Conservation (phyloP, 1,140 invertebrate genomes). For the Lasaia peninsularis region DNA sequence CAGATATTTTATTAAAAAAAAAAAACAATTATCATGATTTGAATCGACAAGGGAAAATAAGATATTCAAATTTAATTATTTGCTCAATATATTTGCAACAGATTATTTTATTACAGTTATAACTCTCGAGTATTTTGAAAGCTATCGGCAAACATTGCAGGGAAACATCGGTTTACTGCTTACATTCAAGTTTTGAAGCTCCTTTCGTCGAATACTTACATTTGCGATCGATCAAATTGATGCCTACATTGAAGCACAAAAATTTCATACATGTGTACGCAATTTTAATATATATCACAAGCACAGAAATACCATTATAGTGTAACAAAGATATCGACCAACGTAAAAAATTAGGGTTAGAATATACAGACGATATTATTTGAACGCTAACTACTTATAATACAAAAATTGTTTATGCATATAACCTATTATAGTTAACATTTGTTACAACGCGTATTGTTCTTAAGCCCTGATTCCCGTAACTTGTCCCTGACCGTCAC, state of each 20-base stretch:
- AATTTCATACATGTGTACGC: neutral
- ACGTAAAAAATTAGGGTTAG: slow-evolving; percentile 12
- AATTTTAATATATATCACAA: slow-evolving; percentile 1
- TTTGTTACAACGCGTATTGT: slow-evolving; percentile 15
- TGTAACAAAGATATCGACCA: slow-evolving; percentile 1
- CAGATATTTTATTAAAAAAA: no score
- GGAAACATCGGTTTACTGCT: no score
- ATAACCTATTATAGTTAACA: slow-evolving; percentile 40
- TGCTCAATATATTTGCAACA: no score
- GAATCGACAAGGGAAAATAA: no score
- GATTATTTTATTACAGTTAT: no score
- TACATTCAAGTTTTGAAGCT: no score
- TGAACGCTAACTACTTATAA: slow-evolving; percentile 59
- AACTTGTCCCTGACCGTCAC: neutral
- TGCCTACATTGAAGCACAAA: neutral
- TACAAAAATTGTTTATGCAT: slow-evolving; percentile 60
- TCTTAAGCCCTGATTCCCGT: neutral
- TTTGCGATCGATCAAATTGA: no score
- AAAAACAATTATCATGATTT: no score
- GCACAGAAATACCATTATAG: neutral
- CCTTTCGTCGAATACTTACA: no score
- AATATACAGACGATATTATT: slow-evolving; percentile 37
- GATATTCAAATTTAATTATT: no score
- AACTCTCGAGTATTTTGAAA: no score
- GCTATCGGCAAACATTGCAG: no score